Evolutionary conservation across 1,140 invertebrate species (phyloP).

Genomic region (Anoplophora glabripennis): DNA sequence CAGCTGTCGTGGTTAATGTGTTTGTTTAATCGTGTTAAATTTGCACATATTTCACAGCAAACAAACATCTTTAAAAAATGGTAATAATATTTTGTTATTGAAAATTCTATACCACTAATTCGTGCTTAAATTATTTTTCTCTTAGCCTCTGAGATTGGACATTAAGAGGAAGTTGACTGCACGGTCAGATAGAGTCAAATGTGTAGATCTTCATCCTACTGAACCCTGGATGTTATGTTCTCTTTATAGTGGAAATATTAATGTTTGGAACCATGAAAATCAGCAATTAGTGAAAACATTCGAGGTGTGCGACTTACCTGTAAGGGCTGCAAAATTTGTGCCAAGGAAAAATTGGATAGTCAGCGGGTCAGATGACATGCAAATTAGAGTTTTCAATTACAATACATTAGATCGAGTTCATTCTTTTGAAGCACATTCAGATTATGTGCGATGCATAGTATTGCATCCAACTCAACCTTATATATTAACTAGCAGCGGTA

Average conservation of each 20-base stretch:
- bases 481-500: conserved; percentile 94
- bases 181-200: conserved; percentile 96
- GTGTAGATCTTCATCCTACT: conserved; percentile 93
- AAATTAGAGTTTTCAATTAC: conserved; percentile 96
- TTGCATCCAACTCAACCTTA: conserved; percentile 97
- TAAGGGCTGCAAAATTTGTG: conserved; percentile 93
- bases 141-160: conserved; percentile 90
- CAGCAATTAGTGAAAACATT: conserved; percentile 92
- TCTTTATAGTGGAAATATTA: conserved; percentile 97
- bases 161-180: conserved; percentile 97
- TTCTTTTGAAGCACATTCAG: conserved; percentile 96
- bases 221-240: conserved; percentile 99
- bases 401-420: conserved; percentile 96
- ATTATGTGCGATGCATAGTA: conserved; percentile 95
- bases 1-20: conserved; percentile 17
- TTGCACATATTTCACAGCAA: background rate
- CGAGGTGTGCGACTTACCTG: conserved; percentile 94
- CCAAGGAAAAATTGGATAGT: conserved; percentile 98
- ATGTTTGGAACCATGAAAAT: conserved; percentile 98
- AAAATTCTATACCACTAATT: background rate
- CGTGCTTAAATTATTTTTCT: conserved; percentile 20
- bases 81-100: background rate
- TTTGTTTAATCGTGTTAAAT: conserved; percentile 24
- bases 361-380: conserved; percentile 96
- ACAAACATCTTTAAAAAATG: background rate